Percentiles rank a stretch among this genome's conserved stretches.
Conservation (phyloP, 2,888 invertebrate species). For the Megamerina dolium region DNA sequence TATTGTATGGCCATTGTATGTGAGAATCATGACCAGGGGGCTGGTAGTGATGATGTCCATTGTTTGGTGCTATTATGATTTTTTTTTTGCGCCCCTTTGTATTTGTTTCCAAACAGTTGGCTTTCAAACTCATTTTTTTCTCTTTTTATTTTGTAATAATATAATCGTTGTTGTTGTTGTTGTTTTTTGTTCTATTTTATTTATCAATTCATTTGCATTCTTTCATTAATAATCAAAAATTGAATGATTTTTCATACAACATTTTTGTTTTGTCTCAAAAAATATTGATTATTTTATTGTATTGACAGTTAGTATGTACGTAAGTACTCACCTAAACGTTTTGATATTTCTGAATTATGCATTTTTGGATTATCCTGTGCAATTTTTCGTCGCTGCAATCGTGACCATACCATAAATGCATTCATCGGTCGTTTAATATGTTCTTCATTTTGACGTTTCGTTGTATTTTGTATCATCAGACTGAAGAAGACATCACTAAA, state of each 20-base stretch:
- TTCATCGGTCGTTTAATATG: slow-evolving; percentile 98
- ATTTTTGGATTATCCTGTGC: slow-evolving; percentile 98
- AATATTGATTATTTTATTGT: slow-evolving; percentile 15
- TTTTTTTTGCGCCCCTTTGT: slow-evolving; percentile 10
- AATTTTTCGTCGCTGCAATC: slow-evolving; percentile 87
- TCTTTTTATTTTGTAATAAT: background rate
- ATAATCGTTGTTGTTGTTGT: too few relatives aligned
- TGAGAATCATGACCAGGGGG: background rate
- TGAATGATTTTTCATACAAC: slow-evolving; percentile 7
- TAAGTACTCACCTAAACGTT: slow-evolving; percentile 70
- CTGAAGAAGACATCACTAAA: slow-evolving; percentile 48
- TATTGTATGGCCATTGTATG: too few relatives aligned
- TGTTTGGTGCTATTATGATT: background rate
- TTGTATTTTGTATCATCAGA: slow-evolving; percentile 50
- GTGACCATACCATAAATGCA: slow-evolving; percentile 97
- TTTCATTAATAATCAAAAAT: background rate
- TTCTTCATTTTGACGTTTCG: slow-evolving; percentile 62
- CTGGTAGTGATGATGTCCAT: background rate
- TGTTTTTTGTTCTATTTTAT: background rate
- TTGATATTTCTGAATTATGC: slow-evolving; percentile 97
- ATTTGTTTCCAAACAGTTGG: slow-evolving; percentile 16
- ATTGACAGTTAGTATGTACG: slow-evolving; percentile 8
- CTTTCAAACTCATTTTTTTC: slow-evolving; percentile 3
- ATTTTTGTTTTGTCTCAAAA: background rate
- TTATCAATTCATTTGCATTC: background rate